Percentiles rank a stretch among this genome's conserved stretches.
phyloP scores from a whole-genome alignment of 2,797 vertebrate species.

The Periophthalmus magnuspinnatus region DNA sequence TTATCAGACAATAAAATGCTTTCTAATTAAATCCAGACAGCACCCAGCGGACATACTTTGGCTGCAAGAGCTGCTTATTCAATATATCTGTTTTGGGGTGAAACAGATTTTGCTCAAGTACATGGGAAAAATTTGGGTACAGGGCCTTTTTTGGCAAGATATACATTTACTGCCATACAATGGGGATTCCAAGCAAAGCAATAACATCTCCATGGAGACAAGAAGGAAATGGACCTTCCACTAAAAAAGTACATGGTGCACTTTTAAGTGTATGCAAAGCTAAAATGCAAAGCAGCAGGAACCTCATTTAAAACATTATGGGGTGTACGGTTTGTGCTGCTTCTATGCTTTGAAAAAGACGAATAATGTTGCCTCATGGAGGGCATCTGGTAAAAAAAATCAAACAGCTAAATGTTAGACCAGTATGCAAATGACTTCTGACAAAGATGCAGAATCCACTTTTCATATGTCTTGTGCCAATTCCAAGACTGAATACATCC shows the following conservation, averaged over 20 bases:
- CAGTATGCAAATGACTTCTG: not conserved
- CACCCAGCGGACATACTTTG: no score
- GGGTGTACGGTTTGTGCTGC: not conserved
- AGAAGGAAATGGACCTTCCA: not conserved
- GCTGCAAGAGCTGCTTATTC: no score
- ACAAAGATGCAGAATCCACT: not conserved
- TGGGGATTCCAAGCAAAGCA: not conserved
- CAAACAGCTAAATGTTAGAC: not conserved
- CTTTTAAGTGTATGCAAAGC: not conserved
- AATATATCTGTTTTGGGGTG: no score
- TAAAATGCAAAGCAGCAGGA: not conserved
- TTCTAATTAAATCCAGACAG: no score
- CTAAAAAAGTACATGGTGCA: not conserved
- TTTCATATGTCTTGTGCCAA: not conserved
- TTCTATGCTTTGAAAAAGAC: not conserved
- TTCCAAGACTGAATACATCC: not conserved
- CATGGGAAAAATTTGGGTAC: not conserved
- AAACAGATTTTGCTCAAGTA: not conserved
- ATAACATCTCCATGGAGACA: not conserved
- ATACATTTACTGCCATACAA: not conserved
- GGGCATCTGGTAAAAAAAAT: not conserved
- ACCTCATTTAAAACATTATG: not conserved
- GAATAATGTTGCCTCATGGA: not conserved
- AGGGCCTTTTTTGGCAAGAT: not conserved
- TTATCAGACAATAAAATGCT: no score